These are phyloP conservation scores for Elephas maximus DNA, from an alignment of 2,113 vertebrate species.

Conservation along the genomic window DNA sequence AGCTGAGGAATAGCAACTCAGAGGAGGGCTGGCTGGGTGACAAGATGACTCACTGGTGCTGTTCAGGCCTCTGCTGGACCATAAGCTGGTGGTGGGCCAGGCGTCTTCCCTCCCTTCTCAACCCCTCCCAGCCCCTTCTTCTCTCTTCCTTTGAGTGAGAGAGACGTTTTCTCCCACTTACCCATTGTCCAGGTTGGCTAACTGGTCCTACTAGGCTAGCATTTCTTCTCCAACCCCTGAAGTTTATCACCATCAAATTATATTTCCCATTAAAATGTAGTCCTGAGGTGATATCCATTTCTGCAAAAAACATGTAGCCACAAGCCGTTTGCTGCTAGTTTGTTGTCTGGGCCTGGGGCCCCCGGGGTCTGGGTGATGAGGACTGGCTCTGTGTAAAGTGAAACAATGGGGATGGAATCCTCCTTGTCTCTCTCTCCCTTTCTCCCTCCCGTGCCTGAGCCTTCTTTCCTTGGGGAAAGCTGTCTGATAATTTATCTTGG, in stretches of 20 bases:
- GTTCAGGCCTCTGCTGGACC: constrained; percentile 80
- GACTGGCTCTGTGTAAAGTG: constrained; percentile 53
- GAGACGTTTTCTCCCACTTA: neutral
- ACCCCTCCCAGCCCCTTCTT: constrained; percentile 58
- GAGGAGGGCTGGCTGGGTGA: constrained; percentile 80
- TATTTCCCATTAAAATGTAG: constrained; percentile 93
- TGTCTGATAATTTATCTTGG: constrained; percentile 12
- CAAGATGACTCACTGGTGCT: constrained; percentile 82
- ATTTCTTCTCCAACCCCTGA: constrained; percentile 89
- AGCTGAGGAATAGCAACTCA: constrained; percentile 82
- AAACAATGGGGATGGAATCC: constrained; percentile 2
- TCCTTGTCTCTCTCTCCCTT: accelerated
- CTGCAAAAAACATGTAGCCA: constrained; percentile 88
- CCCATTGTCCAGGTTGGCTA: neutral
- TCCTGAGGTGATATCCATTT: constrained; percentile 91
- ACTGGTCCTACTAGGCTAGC: constrained; percentile 76
- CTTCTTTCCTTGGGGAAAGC: neutral
- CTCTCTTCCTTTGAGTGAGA: neutral
- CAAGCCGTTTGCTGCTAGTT: constrained; percentile 88
- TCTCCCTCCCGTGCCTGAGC: neutral
- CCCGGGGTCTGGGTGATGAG: constrained; percentile 58
- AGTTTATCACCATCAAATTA: constrained; percentile 87
- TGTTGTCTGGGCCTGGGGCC: constrained; percentile 67
- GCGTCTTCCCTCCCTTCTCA: neutral
- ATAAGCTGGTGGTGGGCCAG: constrained; percentile 86